Percentiles rank a stretch among this genome's conserved stretches.
Conservation (phyloP, 2,113 vertebrate genomes). For the Lepus europaeus region DNA sequence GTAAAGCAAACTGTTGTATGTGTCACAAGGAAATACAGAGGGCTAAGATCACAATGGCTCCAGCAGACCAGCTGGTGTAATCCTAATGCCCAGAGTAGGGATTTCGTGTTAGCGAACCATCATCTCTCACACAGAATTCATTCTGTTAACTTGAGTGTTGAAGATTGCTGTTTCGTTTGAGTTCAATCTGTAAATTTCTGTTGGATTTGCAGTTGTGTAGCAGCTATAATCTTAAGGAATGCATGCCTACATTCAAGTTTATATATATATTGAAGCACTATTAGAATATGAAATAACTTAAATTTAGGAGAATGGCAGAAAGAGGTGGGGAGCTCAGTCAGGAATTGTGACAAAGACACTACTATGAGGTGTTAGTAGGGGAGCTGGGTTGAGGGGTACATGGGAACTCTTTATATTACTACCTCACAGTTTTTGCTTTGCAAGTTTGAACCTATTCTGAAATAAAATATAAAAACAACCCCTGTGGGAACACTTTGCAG, state of each 20-base stretch:
- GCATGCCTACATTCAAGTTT: not conserved
- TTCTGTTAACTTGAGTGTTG: not conserved
- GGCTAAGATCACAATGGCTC: not conserved
- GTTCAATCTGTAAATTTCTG: not conserved
- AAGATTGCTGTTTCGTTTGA: not conserved
- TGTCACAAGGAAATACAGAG: not conserved
- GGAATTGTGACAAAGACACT: no score
- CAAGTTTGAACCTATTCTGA: no score
- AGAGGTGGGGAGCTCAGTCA: not conserved
- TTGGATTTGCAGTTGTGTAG: not conserved
- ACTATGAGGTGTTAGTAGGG: no score
- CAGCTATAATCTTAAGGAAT: not conserved
- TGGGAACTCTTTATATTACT: no score
- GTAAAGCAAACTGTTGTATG: not conserved
- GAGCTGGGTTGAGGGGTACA: no score
- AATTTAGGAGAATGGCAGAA: not conserved
- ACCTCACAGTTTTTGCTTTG: no score
- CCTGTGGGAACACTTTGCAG: no score
- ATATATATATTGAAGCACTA: not conserved
- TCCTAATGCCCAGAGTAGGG: not conserved
- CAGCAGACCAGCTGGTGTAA: no score
- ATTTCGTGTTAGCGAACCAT: not conserved
- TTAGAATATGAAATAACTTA: not conserved
- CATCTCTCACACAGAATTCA: rapidly evolving
- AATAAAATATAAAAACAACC: no score